Percentiles rank a stretch among this genome's conserved stretches.
phyloP scores from a whole-genome alignment of 2,113 vertebrate species.

The Prunella fulvescens region DNA sequence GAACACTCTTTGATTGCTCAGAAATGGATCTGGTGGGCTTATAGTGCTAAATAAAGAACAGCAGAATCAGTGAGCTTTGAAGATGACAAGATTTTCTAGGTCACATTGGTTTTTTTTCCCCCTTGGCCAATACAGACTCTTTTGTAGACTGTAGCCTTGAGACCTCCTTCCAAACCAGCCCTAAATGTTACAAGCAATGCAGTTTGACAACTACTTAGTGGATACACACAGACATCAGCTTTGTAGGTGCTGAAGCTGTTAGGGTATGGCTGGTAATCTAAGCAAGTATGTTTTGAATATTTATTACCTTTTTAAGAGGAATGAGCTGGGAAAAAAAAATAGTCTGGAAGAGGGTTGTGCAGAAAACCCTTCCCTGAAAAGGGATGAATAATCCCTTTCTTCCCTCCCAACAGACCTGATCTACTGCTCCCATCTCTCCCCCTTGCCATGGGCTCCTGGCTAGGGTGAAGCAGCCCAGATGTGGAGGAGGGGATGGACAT shows the following conservation, averaged over 20 bases:
- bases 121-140: slow-evolving; percentile 21
- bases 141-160: slow-evolving; percentile 38
- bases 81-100: slow-evolving; percentile 39
- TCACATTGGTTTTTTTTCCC: neutral
- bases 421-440: neutral
- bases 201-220: slow-evolving; percentile 11
- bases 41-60: slow-evolving; percentile 30
- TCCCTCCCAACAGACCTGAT: neutral
- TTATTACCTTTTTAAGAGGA: slow-evolving; percentile 22
- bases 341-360: neutral
- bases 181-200: slow-evolving; percentile 24
- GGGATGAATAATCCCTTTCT: neutral
- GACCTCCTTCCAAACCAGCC: neutral
- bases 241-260: slow-evolving; percentile 34
- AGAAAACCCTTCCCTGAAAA: neutral
- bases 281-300: slow-evolving; percentile 36
- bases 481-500: neutral
- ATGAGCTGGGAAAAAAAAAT: neutral
- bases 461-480: neutral
- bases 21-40: slow-evolving; percentile 39
- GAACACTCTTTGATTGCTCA: neutral
- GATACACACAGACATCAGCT: neutral
- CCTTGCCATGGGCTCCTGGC: neutral
- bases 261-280: neutral
- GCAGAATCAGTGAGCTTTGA: neutral